Conservation (phyloP, 2,797 vertebrate genomes). For the Ispidina lecontei region DNA sequence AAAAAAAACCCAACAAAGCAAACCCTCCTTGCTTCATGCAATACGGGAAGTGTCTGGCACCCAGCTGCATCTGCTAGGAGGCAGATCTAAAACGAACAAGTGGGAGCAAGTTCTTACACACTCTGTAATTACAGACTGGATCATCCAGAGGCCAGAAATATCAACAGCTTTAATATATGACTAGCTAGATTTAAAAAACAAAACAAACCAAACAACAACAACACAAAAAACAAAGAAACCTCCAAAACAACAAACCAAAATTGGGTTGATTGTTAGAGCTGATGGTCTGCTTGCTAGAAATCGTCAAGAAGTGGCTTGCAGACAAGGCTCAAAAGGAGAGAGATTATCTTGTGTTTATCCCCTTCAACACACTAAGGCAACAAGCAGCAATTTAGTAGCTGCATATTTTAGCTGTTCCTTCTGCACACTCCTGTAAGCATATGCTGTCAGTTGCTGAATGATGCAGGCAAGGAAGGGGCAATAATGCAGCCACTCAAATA, state of each 20-base stretch:
- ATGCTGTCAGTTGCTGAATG: neutral
- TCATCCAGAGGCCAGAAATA: neutral
- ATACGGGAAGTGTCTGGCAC: neutral
- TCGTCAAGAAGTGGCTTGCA: neutral
- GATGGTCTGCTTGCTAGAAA: neutral
- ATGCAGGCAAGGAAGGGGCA: neutral
- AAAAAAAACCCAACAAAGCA: rapidly evolving
- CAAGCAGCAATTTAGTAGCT: rapidly evolving
- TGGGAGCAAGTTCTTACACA: neutral
- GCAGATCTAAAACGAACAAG: conserved; percentile 9
- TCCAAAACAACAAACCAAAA: neutral
- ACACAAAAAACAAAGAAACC: no score
- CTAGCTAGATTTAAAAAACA: neutral
- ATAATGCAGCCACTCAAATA: neutral
- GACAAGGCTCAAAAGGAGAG: neutral
- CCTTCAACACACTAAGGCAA: neutral
- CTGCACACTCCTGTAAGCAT: no score
- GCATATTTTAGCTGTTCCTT: neutral
- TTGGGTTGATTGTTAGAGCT: neutral
- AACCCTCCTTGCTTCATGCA: neutral
- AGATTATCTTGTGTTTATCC: neutral
- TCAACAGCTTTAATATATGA: neutral
- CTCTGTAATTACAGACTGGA: neutral
- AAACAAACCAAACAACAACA: neutral
- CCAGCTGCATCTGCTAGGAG: neutral